Conservation (phyloP, 35 echinoderm and acorn worm genomes). For the Lytechinus pictus region DNA sequence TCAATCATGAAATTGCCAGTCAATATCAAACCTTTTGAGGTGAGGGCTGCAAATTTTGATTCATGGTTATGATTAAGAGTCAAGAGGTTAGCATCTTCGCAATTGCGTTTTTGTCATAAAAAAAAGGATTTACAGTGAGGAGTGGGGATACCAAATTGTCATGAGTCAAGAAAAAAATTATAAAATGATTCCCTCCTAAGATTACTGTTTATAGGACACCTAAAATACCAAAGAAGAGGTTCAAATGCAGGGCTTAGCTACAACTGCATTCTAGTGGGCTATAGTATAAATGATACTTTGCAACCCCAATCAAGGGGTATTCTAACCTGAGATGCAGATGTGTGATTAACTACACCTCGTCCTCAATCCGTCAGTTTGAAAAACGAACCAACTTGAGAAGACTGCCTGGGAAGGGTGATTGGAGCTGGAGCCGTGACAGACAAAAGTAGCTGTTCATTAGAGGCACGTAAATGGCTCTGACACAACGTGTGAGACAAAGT, state of each 20-base stretch:
- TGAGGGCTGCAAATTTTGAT: too few relatives aligned
- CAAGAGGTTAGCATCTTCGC: too few relatives aligned
- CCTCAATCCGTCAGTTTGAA: not conserved
- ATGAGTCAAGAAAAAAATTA: too few relatives aligned
- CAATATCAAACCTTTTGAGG: too few relatives aligned
- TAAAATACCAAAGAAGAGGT: not conserved
- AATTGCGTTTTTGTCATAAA: too few relatives aligned
- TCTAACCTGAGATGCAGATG: constrained; percentile 23
- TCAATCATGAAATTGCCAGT: too few relatives aligned
- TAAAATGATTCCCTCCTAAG: not conserved
- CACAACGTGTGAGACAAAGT: not conserved
- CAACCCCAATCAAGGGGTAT: not conserved
- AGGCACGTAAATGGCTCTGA: not conserved
- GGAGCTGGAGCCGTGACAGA: not conserved
- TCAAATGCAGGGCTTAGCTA: not conserved
- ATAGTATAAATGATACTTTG: not conserved
- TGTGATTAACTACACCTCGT: constrained; percentile 23
- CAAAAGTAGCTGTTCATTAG: constrained; percentile 4
- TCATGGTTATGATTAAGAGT: too few relatives aligned
- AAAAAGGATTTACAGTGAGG: too few relatives aligned
- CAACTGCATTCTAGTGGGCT: not conserved
- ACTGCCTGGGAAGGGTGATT: not conserved
- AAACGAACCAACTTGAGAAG: not conserved
- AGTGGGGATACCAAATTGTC: too few relatives aligned
- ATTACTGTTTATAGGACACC: not conserved